These are phyloP conservation scores for Acleris sparsana DNA, from an alignment of 2,888 invertebrate genomes.

Conservation along the genomic window DNA sequence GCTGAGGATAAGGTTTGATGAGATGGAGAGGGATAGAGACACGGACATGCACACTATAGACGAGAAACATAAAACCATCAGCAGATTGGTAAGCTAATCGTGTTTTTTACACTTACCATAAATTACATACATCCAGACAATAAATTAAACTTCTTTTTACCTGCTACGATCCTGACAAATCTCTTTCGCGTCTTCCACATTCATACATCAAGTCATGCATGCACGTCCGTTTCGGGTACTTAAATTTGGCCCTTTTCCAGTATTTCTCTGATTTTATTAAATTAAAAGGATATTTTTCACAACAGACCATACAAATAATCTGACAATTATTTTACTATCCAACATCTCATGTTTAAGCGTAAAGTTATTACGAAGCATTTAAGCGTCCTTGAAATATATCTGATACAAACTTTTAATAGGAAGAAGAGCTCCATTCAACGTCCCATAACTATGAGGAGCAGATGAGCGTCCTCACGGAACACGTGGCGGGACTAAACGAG, in stretches of 20 bases:
- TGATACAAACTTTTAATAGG: conserved; percentile 49
- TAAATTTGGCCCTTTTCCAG: no score
- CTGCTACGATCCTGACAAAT: no score
- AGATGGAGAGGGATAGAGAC: conserved; percentile 79
- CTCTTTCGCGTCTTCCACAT: no score
- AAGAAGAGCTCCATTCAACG: conserved; percentile 86
- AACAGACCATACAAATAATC: no score
- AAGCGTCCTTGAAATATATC: no score
- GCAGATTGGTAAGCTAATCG: conserved; percentile 71
- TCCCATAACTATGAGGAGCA: conserved; percentile 87
- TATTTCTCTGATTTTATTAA: no score
- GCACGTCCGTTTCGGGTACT: no score
- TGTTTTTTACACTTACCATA: not conserved
- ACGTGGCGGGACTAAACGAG: conserved; percentile 88
- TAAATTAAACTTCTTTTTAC: no score
- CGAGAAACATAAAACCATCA: conserved; percentile 75
- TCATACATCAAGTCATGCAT: no score
- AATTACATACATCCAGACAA: not conserved
- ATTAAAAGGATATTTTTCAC: not conserved
- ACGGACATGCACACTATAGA: conserved; percentile 63
- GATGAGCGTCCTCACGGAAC: conserved; percentile 85
- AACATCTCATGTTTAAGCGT: no score
- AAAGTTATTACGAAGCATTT: no score
- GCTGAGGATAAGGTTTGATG: conserved; percentile 81
- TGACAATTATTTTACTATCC: no score